Evolutionary conservation across 2,888 invertebrate species (phyloP), one percentile per base, ranked within the genome.

Genomic region (Pollenia amentaria): DNA sequence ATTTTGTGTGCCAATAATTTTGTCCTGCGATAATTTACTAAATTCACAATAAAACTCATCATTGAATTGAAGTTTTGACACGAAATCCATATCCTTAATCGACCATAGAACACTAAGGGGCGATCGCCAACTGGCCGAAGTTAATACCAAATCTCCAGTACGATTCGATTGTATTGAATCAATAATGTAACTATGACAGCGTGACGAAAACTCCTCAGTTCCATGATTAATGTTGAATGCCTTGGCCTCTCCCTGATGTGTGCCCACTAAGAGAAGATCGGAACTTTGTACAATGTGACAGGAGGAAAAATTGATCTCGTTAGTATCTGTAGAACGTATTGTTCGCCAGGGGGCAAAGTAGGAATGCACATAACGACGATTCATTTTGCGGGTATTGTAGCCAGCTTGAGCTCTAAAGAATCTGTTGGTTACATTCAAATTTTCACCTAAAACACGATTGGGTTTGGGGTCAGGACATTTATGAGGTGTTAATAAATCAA

Each of bases 401-500:
- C 95, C 96, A 11, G 95, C 93, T 90, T 95, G 94, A 69, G 95
- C 93, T 85, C 95, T 94, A 42, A 95, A 94, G 84, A 94, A 92
- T 55, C 97, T 93, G 77, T 96, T 94, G 1, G 96, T 95, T 85
- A 97, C 95, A 94, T 97, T 98, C n/a, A 94, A 93, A 14, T 96
- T 96, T 55, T 88, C 87, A 77, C 91, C 91, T 10, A 90, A 87
- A 14, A 90, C 84, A 44, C 93, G 91, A 83, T 92, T 93, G 73
- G 96, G 95, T 90, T 95, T 95, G 0, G 97, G 97, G 93, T 98
- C 98, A 0, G 99, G 99, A 93, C 99, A 99, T 91, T 98, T 97
- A 94, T 99, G 99, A 0, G 99, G 99, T 88, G 97, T 97, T 91
- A 98, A 97, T 51, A 99, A 94, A 92, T 98, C 98, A 92, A 99